Evolutionary conservation across 2,888 invertebrate genomes (phyloP).

Genomic region (Myopa testacea): DNA sequence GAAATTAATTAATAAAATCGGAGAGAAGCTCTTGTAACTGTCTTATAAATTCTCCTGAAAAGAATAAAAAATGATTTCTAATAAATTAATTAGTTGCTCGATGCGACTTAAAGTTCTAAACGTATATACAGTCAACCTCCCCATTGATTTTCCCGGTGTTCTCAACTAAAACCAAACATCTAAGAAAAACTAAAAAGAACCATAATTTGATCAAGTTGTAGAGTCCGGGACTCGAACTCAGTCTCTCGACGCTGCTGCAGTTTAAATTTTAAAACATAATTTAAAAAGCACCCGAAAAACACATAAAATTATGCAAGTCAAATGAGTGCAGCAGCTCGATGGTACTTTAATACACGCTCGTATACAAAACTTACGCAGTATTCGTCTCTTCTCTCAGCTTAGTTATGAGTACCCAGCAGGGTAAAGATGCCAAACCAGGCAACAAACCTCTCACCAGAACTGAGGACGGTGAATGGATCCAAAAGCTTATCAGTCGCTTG

Average conservation of each 20-base stretch:
- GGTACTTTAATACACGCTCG: conserved; percentile 5
- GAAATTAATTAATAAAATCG: too few relatives aligned
- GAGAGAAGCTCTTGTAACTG: too few relatives aligned
- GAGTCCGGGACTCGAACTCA: background rate
- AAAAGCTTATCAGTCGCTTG: too few relatives aligned
- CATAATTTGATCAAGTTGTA: background rate
- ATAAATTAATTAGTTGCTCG: too few relatives aligned
- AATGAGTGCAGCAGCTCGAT: conserved; percentile 16
- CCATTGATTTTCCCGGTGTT: background rate
- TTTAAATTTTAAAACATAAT: conserved; percentile 13
- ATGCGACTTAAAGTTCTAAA: background rate
- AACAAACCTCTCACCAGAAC: too few relatives aligned
- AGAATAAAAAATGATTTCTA: too few relatives aligned
- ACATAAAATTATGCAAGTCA: conserved; percentile 32
- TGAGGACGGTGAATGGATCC: too few relatives aligned
- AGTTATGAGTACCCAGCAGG: background rate
- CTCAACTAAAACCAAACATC: background rate
- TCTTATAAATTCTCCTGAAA: too few relatives aligned
- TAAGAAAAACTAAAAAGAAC: background rate
- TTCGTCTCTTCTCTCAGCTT: background rate
- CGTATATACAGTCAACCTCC: background rate
- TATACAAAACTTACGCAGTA: background rate
- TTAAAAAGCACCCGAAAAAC: background rate
- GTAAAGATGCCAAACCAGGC: background rate
- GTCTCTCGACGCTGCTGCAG: conserved; percentile 1